Evolutionary conservation across 2,113 vertebrate genomes (phyloP), one percentile per base, ranked within the genome.

Genomic region (Xenus cinereus): DNA sequence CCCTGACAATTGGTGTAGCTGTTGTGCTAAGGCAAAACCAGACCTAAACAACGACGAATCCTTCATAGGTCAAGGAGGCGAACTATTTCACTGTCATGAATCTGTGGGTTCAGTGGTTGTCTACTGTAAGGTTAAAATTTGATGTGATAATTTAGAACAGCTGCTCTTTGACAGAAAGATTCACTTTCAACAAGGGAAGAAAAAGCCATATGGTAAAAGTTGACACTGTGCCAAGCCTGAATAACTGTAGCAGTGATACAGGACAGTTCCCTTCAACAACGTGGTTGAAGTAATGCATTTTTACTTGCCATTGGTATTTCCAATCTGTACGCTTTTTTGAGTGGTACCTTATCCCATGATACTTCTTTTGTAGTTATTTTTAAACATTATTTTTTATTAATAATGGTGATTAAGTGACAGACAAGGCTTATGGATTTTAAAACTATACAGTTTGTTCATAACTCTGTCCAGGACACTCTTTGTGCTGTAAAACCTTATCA

Each of bases 141-240:
- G 92, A 94, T 95, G 53, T 87, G 95, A 64, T 97, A 93, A 98
- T 93, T 97, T 95, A 89, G 84, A 97, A 94, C 95, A 98, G 96
- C 95, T 98, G 80, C 75, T 96, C 92, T 96, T 95, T 95, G 89
- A 95, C 90, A 89, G 83, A 66, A 94, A 96, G 93, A 90, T 97
- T 96, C 88, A 93, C 79, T 96, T 97, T 97, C 92, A 94, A 48
- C 71, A 92, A 80, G 77, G 90, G 87, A 96, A 95, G 95, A 43
- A 84, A 57, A 89, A 95, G 88, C 66, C 89, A 96, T 77, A 85
- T 95, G 94, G 92, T 71, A n/a, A 67, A 92, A 84, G 21, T 19
- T 95, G 94, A 93, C 8, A 10, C 30, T 57, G 73, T 88, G 90
- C 48, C 74, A 95, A 73, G 50, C 51, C 64, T 92, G 73, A 93